phyloP scores from a whole-genome alignment of 2,888 invertebrate genomes.

The Smittia sp. region DNA sequence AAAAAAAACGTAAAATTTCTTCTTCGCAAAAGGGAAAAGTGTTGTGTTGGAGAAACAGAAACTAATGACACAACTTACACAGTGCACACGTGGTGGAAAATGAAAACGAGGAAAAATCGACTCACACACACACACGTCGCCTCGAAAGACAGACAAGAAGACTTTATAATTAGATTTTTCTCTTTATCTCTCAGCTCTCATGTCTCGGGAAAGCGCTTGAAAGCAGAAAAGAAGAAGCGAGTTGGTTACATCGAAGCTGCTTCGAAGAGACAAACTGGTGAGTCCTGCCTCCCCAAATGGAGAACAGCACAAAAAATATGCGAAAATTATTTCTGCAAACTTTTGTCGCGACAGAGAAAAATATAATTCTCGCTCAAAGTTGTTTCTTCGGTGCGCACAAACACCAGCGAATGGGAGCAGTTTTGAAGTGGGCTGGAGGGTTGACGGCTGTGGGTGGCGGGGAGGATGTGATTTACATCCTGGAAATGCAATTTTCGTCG shows the following conservation, averaged over 20 bases:
- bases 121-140: not conserved
- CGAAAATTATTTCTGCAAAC: not conserved
- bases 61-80: not conserved
- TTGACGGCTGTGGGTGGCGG: not conserved
- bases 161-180: conserved; percentile 8
- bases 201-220: not conserved
- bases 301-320: not conserved
- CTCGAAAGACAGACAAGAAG: not conserved
- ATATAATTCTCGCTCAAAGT: not conserved
- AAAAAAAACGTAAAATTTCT: not conserved
- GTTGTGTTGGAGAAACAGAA: conserved; percentile 1
- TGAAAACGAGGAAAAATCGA: not conserved
- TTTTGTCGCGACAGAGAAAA: not conserved
- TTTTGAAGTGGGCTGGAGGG: conserved; percentile 6
- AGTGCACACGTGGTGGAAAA: not conserved
- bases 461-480: conserved; percentile 21
- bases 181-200: conserved; percentile 4
- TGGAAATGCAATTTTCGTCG: conserved; percentile 18
- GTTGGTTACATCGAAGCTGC: not conserved
- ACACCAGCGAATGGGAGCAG: not conserved
- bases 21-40: not conserved
- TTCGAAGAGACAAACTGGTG: not conserved
- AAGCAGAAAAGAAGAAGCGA: not conserved
- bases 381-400: not conserved
- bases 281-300: not conserved